Evolutionary conservation across 2,888 invertebrate genomes (phyloP).

Genomic region (Agrypnus murinus): DNA sequence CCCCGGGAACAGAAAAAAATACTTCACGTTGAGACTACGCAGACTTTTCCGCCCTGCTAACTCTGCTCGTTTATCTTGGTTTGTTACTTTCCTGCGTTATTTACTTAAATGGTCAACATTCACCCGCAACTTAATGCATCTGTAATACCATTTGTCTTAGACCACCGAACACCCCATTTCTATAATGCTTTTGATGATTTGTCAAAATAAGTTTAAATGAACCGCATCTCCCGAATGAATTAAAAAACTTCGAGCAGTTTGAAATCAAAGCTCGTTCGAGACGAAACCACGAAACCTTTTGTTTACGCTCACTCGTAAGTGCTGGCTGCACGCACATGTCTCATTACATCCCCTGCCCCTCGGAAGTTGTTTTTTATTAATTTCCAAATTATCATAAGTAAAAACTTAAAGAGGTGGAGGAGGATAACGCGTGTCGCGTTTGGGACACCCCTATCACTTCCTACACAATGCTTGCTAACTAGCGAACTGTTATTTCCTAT

Average conservation of each 20-base stretch:
- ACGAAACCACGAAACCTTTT: conserved; percentile 47
- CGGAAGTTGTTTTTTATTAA: conserved; percentile 52
- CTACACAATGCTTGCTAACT: conserved; percentile 41
- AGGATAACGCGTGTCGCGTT: conserved; percentile 31
- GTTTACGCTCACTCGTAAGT: conserved; percentile 57
- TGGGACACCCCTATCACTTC: conserved; percentile 38
- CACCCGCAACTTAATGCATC: conserved; percentile 67
- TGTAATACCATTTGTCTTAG: conserved; percentile 68
- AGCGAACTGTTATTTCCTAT: conserved; percentile 44
- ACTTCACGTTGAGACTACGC: conserved; percentile 40
- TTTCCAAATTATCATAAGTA: conserved; percentile 55
- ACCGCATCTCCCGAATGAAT: conserved; percentile 44
- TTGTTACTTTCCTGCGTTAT: conserved; percentile 67
- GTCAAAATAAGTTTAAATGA: conserved; percentile 62
- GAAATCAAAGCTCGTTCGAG: conserved; percentile 51
- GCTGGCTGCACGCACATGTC: conserved; percentile 58
- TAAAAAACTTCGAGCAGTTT: conserved; percentile 37
- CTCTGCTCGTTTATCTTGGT: conserved; percentile 67
- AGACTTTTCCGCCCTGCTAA: conserved; percentile 66
- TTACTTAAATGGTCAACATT: conserved; percentile 66
- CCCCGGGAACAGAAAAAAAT: conserved; percentile 26
- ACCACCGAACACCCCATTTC: conserved; percentile 60
- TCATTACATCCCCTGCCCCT: conserved; percentile 54
- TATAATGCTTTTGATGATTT: conserved; percentile 63
- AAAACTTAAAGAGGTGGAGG: conserved; percentile 43